Base-by-base conservation (phyloP, 2,888 invertebrate genomes). In the Palloptera scutellata region DNA sequence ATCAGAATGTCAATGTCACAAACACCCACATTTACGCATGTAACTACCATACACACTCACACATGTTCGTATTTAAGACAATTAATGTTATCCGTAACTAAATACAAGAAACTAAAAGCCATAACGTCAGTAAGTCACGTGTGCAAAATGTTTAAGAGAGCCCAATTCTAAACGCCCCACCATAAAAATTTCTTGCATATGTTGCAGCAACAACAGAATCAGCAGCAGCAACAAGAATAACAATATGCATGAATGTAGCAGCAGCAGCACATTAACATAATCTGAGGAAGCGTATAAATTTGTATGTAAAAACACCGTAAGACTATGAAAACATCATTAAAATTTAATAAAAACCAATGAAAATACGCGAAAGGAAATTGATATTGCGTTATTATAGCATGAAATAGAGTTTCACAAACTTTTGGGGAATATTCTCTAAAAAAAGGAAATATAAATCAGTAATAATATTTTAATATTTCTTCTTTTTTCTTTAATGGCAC, bases 41-140 rank as follows among this genome's bases (percentile, higher is more conserved):
- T 17, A 66, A 20, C 13, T 53, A 61, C 43, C 48, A 43, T 9
- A 66, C 17, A 62, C 42, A 69, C 30, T 17, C 17, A 19, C 17
- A 42, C 9, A 54, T 9, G 53, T 8, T 48, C 8, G 60, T 30
- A 66, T 43, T 63, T 70, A 73, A 75, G 72, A 77, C 75, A 78
- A 77, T 78, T 75, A 80, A 78, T 78, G 43, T 64, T 42, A 76
- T 73, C 61, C 75, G 76, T 76, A 76, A 76, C 79, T 77, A 76
- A 80, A 78, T 74, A 73, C 75, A 76, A 57, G 57, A 82, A 80
- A 79, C 81, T 79, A 81, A 80, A 82, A 77, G 76, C 78, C 74
- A 81, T 81, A 79, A 79, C 81, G 77, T 80, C 75, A 71, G 63
- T 73, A 77, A 77, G 79, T 79, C 81, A 81, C 81, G 81, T 79